Conservation (phyloP, 2,797 vertebrate species). For the Austrolebias charrua region DNA sequence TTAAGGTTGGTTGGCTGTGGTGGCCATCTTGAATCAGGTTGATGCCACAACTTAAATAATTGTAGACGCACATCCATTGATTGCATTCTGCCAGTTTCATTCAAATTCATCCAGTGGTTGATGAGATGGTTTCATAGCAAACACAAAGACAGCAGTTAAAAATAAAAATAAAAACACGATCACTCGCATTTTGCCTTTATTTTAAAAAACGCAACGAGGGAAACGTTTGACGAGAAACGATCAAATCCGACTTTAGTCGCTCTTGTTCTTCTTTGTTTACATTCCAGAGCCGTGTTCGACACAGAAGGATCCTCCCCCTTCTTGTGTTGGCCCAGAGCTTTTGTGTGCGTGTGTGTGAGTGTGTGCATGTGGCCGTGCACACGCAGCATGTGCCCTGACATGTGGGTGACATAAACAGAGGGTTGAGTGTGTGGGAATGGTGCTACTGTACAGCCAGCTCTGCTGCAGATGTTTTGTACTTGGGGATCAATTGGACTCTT, state of each 20-base stretch:
- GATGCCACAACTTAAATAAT: no score
- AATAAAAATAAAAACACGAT: no score
- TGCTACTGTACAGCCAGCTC: slow-evolving; percentile 8
- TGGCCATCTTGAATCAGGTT: no score
- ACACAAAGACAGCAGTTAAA: no score
- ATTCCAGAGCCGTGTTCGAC: slow-evolving; percentile 75
- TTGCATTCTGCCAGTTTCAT: no score
- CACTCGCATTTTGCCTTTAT: no score
- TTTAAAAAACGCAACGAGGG: neutral
- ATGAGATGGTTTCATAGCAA: no score
- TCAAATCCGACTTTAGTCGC: slow-evolving; percentile 27
- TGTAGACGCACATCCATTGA: no score
- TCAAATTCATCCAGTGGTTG: no score
- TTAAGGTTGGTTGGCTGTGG: no score
- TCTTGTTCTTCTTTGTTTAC: slow-evolving; percentile 72
- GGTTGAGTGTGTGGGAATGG: slow-evolving; percentile 22
- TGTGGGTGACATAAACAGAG: slow-evolving; percentile 70
- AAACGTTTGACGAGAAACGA: slow-evolving; percentile 16
- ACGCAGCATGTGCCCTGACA: slow-evolving; percentile 58
- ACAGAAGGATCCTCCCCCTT: slow-evolving; percentile 67
- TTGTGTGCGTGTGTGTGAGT: slow-evolving; percentile 27
- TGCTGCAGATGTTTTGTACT: slow-evolving; percentile 35
- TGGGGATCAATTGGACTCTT: slow-evolving; percentile 18
- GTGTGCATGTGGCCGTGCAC: slow-evolving; percentile 1
- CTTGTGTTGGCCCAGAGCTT: slow-evolving; percentile 71